A percentile compares a stretch with the other conserved stretches of the same genome.
Conservation (phyloP, 2,797 vertebrate genomes). For the Coccyzus lansbergi region DNA sequence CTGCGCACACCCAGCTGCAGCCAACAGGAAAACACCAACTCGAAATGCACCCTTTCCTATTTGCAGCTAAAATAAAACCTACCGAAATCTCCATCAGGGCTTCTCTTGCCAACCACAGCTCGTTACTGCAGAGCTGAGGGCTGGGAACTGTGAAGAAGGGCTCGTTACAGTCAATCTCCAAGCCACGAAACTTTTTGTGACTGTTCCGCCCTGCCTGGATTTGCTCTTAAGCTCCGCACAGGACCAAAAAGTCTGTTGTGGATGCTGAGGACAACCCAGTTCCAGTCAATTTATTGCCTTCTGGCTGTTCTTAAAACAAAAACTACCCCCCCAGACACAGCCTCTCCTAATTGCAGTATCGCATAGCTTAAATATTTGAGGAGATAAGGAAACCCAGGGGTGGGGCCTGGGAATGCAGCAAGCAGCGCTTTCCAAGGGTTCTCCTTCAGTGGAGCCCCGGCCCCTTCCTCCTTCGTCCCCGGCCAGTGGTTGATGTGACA, state of each 20-base stretch:
- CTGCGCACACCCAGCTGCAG: too few species aligned
- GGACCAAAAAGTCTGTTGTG: background rate
- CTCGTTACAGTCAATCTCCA: background rate
- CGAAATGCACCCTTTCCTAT: accelerated
- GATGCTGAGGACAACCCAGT: background rate
- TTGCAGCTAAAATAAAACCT: background rate
- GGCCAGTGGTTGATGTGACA: background rate
- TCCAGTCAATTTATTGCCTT: background rate
- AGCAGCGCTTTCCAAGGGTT: background rate
- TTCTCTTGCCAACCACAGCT: background rate
- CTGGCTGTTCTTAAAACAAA: background rate
- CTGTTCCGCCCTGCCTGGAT: background rate
- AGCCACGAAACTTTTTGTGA: background rate
- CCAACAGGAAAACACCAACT: background rate
- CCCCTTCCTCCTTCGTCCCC: background rate
- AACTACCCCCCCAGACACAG: background rate
- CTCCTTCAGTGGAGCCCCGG: background rate
- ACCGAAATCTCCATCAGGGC: background rate
- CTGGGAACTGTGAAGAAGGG: background rate
- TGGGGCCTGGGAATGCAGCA: background rate
- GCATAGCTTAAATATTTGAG: background rate
- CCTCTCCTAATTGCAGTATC: background rate
- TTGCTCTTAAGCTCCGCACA: background rate
- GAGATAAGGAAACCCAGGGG: background rate
- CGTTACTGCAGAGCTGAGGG: background rate